Base-by-base conservation (phyloP, 2,888 invertebrate genomes). In the Aquatica leii region DNA sequence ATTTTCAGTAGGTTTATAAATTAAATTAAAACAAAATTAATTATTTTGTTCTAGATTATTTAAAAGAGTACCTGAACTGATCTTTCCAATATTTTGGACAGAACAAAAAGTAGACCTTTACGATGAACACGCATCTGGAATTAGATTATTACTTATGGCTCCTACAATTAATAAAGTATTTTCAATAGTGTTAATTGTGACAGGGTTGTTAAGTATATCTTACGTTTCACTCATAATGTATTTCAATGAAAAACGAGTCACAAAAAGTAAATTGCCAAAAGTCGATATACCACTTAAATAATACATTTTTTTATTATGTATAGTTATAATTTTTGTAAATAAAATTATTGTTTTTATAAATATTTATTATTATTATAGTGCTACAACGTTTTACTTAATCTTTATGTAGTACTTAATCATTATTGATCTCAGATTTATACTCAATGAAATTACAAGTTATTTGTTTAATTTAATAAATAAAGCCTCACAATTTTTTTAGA, bases 71-170 rank as follows among this genome's bases (percentile, higher is more conserved):
- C 91, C 90, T 1, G 85, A 81, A 57, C 84, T 90, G 69, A 87
- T 87, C 76, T 86, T 93, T 70, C 93, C 93, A 0, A 84, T 91
- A 62, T 86, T 93, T 68, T 93, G 92, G 90, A 90, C 93, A 69
- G 87, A 90, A 71, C 88, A 93, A 74, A 85, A 83, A 65, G 88
- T 90, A 0, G 78, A 81, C 8, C 82, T 90, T 0, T 84, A 86
- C 0, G 84, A 86, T 0, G 83, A 85, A 0, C 75, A 91, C 46
- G 83, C 87, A 0, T 74, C 78, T 6, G 18, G 9, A 1, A 17
- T 56, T 17, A 5, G 11, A 20, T 12, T 56, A 37, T 34, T 56
- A 9, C 56, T 48, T 18, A 37, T 37, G 14, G 34, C 34, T 11
- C 52, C 52, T 15, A 52, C 35, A 1, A 34, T 34, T 14, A 52